Evolutionary conservation across 92 coral and sea anemone genomes (phyloP).

Genomic region (Palythoa caribaeorum): DNA sequence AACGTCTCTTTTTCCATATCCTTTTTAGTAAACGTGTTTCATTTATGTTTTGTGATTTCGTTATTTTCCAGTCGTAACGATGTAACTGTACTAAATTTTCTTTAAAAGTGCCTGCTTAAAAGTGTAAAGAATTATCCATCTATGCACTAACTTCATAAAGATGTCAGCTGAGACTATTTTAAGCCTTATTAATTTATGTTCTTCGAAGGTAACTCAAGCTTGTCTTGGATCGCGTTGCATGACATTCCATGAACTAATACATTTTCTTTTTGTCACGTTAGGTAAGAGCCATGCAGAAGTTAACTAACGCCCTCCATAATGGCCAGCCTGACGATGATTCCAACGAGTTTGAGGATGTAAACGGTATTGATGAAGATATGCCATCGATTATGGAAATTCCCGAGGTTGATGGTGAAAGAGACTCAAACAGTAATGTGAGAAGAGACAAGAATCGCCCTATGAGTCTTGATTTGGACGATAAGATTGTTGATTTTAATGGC

Average conservation of each 20-base stretch:
- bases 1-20: not conserved
- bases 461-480: slow-evolving; percentile 33
- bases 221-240: not conserved
- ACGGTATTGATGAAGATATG: slow-evolving; percentile 37
- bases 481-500: not conserved
- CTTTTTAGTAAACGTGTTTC: not conserved
- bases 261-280: not conserved
- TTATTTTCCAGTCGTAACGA: not conserved
- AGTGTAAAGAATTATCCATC: not conserved
- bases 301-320: slow-evolving; percentile 23
- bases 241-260: not conserved
- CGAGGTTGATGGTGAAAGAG: slow-evolving; percentile 17
- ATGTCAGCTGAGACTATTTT: not conserved
- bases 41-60: not conserved
- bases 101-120: not conserved
- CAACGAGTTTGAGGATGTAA: not conserved
- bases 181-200: not conserved
- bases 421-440: slow-evolving; percentile 31
- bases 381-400: slow-evolving; percentile 22
- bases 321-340: not conserved
- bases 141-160: not conserved
- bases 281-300: slow-evolving; percentile 45
- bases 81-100: not conserved
- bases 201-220: not conserved
- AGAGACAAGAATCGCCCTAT: slow-evolving; percentile 16